These are phyloP conservation scores for Silurus meridionalis DNA, from an alignment of 2,113 vertebrate species.

Conservation along the genomic window DNA sequence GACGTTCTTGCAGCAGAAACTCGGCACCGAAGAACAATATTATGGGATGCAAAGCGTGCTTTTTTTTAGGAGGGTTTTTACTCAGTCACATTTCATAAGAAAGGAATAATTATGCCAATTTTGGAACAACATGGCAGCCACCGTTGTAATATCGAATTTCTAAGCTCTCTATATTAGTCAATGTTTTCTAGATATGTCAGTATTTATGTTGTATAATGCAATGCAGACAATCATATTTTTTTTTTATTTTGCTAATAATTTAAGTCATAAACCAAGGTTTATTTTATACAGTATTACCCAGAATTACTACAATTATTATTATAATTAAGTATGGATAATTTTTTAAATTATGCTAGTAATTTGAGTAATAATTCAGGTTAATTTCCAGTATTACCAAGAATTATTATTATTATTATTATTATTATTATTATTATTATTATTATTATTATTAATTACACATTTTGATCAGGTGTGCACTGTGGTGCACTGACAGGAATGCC, in stretches of 20 bases:
- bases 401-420: background rate
- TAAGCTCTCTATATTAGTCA: background rate
- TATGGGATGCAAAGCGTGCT: background rate
- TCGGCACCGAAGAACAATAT: constrained; percentile 16
- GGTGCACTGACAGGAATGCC: background rate
- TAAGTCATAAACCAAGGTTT: background rate
- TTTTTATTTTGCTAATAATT: background rate
- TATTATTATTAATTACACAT: background rate
- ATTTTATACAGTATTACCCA: background rate
- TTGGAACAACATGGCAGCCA: background rate
- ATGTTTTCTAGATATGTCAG: background rate
- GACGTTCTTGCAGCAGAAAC: background rate
- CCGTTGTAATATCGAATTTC: background rate
- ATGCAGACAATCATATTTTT: background rate
- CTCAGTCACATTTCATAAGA: background rate
- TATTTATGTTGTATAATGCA: background rate
- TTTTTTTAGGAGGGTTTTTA: background rate
- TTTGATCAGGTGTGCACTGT: background rate
- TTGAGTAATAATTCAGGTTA: background rate
- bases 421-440: background rate
- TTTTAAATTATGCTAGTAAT: background rate
- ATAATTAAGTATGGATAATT: background rate
- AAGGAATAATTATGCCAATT: background rate
- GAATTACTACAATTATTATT: background rate
- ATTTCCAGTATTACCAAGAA: background rate